Evolutionary conservation across 2,113 vertebrate genomes (phyloP), one percentile per base, ranked within the genome.

Genomic region (Mastomys natalensis): DNA sequence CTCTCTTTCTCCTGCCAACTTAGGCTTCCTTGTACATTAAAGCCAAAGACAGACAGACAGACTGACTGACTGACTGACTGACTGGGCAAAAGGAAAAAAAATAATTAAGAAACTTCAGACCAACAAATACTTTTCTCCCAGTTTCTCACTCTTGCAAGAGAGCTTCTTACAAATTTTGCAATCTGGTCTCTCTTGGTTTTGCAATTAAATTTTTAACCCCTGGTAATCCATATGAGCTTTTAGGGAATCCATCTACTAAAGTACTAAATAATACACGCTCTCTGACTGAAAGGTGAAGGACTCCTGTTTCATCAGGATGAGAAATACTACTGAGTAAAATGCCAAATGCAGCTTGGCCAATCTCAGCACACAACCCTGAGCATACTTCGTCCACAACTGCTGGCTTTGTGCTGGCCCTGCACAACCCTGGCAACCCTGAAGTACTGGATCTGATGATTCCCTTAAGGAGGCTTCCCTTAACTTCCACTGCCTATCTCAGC

Each of bases 121-220:
- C 73, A 31, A 73, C 21, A 78, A 91, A 70, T 37, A 87, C 21
- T 45, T 53, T 70, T 31, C 48, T 87, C 48, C 78, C 26, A 76
- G 51, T 74, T 40, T 73, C 58, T 58, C 74, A 51, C 48, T 90
- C 87, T 86, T 10, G 0, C 40, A 86, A 95, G 89, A 82, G 3
- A 97, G 48, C 21, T n/a, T 89, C 62, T 95, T 48, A 66, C 76
- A 37, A 43, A 84, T 43, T 84, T 82, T 84, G 58, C 19, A 74
- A 80, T 60, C 53, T 53, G 4, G 64, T 73, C 87, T 93, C 82
- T 62, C 51, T 80, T 7, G 24, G 58, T 17, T 62, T 29, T 60
- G n/a, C 80, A 82, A 82, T 84, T 84, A 62, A 43, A 43, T 64
- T 43, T 85, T 85, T 43, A 87, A 43, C 13, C 26, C 58, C 84